Percentiles rank a stretch among this genome's conserved stretches.
Conservation (phyloP, 2,888 invertebrate species). For the Digitonthophagus gazella region DNA sequence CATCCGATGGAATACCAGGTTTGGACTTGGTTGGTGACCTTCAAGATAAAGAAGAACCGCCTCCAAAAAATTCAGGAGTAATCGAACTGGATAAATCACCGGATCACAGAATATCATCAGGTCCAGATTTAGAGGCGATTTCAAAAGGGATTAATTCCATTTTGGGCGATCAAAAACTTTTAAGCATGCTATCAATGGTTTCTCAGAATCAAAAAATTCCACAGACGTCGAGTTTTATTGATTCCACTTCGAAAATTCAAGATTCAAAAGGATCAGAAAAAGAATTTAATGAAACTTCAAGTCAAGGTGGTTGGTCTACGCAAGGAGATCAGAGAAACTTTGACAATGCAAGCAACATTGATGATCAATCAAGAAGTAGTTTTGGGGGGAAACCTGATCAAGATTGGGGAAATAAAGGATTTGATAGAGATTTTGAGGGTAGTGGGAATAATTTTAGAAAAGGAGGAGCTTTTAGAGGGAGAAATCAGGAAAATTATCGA, state of each 20-base stretch:
- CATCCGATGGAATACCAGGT: slow-evolving; percentile 66
- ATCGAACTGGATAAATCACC: slow-evolving; percentile 23
- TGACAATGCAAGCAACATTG: slow-evolving; percentile 40
- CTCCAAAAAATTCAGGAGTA: slow-evolving; percentile 26
- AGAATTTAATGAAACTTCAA: slow-evolving; percentile 30
- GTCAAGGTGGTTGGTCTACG: slow-evolving; percentile 30
- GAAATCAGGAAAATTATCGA: slow-evolving; percentile 18
- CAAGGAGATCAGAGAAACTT: slow-evolving; percentile 30
- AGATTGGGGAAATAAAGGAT: slow-evolving; percentile 20
- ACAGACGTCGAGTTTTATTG: slow-evolving; percentile 42
- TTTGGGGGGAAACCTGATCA: slow-evolving; percentile 33
- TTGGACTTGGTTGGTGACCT: slow-evolving; percentile 64
- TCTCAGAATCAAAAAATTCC: slow-evolving; percentile 43
- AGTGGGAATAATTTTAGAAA: slow-evolving; percentile 8
- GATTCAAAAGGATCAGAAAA: slow-evolving; percentile 5
- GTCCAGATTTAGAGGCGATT: slow-evolving; percentile 59
- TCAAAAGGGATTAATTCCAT: slow-evolving; percentile 63
- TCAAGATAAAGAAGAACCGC: slow-evolving; percentile 38
- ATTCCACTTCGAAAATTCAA: slow-evolving; percentile 28
- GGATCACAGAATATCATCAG: slow-evolving; percentile 38
- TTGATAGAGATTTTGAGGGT: slow-evolving; percentile 11
- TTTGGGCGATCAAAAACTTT: slow-evolving; percentile 62
- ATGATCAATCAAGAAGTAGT: slow-evolving; percentile 46
- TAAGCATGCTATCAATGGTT: slow-evolving; percentile 58
- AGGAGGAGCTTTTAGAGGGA: slow-evolving; percentile 22